Evolutionary conservation across 2,113 vertebrate species (phyloP).

Genomic region (Genyomyrus donnyi): DNA sequence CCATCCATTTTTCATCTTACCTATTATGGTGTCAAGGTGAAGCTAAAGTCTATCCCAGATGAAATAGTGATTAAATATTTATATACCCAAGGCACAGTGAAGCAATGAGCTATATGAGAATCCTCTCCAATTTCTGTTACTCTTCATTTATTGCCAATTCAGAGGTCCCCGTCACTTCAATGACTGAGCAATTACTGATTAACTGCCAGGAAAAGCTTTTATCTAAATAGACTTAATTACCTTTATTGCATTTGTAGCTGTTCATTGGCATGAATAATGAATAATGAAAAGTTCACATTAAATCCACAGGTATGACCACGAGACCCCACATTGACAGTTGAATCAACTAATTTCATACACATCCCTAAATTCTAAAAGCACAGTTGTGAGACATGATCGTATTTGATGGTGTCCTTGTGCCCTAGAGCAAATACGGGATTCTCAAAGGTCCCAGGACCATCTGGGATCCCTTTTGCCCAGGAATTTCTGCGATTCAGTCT

Average conservation of each 20-base stretch:
- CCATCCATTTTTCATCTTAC: neutral
- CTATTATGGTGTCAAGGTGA: neutral
- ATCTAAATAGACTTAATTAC: constrained; percentile 2
- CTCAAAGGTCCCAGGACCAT: neutral
- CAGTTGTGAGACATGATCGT: neutral
- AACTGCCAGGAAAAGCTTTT: neutral
- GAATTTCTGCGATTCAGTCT: neutral
- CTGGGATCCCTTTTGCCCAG: neutral
- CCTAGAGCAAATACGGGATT: neutral
- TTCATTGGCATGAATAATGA: neutral
- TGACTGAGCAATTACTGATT: neutral
- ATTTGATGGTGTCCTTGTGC: neutral
- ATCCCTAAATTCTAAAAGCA: neutral
- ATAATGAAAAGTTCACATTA: neutral
- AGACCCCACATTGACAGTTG: neutral
- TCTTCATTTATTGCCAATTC: neutral
- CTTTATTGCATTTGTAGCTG: neutral
- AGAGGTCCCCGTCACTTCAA: neutral
- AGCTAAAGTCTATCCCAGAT: neutral
- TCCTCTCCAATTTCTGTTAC: neutral
- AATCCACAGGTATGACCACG: neutral
- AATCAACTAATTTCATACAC: neutral
- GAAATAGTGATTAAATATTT: neutral
- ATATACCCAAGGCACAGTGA: neutral
- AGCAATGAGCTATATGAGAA: neutral